Percentiles rank a stretch among this genome's conserved stretches.
phyloP scores from a whole-genome alignment of 2,888 invertebrate species.

The Diplazon laetatorius region DNA sequence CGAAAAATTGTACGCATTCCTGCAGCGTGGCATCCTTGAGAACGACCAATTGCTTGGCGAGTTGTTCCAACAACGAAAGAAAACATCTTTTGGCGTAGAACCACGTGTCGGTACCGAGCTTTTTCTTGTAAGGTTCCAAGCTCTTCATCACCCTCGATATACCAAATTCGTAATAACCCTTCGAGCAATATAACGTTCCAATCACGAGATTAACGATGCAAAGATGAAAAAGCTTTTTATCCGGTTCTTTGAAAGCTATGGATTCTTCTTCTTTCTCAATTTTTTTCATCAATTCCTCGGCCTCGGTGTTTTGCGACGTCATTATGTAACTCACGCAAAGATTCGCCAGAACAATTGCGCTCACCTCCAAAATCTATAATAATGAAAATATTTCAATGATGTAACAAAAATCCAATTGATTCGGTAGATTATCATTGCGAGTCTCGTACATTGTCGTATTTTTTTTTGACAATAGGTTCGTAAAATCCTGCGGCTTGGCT shows the following conservation, averaged over 20 bases:
- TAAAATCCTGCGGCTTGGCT: slow-evolving; percentile 99
- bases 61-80: slow-evolving; percentile 94
- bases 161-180: slow-evolving; percentile 99
- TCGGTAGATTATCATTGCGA: slow-evolving; percentile 16
- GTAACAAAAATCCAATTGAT: not conserved
- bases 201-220: slow-evolving; percentile 99
- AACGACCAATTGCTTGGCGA: slow-evolving; percentile 95
- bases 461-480: slow-evolving; percentile 98
- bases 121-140: slow-evolving; percentile 95
- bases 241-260: slow-evolving; percentile 94
- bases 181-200: slow-evolving; percentile 98
- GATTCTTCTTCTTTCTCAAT: slow-evolving; percentile 99
- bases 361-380: slow-evolving; percentile 92
- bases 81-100: slow-evolving; percentile 98
- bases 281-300: slow-evolving; percentile 98
- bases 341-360: slow-evolving; percentile 99
- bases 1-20: slow-evolving; percentile 94
- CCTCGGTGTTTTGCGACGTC: slow-evolving; percentile 99
- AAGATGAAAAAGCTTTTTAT: slow-evolving; percentile 96
- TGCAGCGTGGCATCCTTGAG: slow-evolving; percentile 93
- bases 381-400: not conserved
- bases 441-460: slow-evolving; percentile 91
- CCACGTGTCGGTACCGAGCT: slow-evolving; percentile 99
- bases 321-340: slow-evolving; percentile 99
- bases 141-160: slow-evolving; percentile 98